phyloP scores from a whole-genome alignment of 2,888 invertebrate species.

The Colostygia pectinataria region DNA sequence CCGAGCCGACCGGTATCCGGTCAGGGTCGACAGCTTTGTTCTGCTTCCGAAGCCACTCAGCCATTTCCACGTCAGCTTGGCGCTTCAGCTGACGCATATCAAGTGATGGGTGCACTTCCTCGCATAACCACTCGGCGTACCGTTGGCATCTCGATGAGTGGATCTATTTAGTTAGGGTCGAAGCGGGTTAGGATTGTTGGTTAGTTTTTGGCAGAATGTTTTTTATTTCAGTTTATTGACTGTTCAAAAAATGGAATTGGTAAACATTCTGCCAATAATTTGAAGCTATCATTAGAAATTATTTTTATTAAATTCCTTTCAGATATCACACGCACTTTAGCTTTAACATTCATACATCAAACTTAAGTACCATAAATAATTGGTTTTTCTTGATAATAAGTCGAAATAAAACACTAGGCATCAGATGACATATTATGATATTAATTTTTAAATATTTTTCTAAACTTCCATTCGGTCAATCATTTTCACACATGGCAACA shows the following conservation, averaged over 20 bases:
- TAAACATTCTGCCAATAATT: conserved; percentile 38
- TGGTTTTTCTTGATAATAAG: no score
- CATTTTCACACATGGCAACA: conserved; percentile 39
- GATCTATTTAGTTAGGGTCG: conserved; percentile 85
- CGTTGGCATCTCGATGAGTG: conserved; percentile 93
- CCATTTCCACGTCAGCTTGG: conserved; percentile 67
- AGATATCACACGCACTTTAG: conserved; percentile 5
- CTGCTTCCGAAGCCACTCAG: conserved; percentile 62
- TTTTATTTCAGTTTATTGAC: conserved; percentile 22
- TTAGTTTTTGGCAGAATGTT: conserved; percentile 68
- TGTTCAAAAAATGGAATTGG: background rate
- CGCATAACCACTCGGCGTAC: conserved; percentile 92
- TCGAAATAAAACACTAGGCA: no score
- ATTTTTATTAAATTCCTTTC: conserved; percentile 31
- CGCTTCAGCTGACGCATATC: conserved; percentile 81
- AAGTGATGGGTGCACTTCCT: conserved; percentile 91
- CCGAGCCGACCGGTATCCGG: conserved; percentile 83
- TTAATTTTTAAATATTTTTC: background rate
- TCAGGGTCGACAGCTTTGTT: conserved; percentile 55
- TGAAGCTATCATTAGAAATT: conserved; percentile 31
- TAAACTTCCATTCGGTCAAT: conserved; percentile 10
- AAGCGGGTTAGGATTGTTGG: conserved; percentile 78
- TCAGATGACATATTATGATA: no score
- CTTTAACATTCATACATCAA: conserved; percentile 5
- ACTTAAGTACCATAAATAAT: no score